phyloP scores from a whole-genome alignment of 2,113 vertebrate genomes.

The Strix uralensis region DNA sequence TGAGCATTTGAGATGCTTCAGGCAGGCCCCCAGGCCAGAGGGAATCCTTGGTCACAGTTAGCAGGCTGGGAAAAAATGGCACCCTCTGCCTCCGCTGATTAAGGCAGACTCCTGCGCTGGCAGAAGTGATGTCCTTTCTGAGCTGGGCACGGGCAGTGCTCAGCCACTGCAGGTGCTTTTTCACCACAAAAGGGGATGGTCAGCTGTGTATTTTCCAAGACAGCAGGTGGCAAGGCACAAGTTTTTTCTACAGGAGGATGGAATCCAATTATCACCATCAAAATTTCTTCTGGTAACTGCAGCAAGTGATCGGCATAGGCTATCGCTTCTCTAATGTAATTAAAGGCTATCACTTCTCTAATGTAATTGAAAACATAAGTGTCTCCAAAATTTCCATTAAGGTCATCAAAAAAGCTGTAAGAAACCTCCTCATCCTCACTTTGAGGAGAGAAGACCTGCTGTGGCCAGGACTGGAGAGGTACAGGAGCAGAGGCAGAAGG shows the following conservation, averaged over 20 bases:
- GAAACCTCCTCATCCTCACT: background rate
- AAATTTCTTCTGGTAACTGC: constrained; percentile 48
- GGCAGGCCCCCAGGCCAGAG: background rate
- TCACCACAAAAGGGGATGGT: constrained; percentile 29
- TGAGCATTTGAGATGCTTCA: background rate
- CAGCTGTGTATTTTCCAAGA: constrained; percentile 21
- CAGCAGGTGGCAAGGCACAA: constrained; percentile 26
- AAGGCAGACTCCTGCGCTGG: background rate
- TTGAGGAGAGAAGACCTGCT: background rate
- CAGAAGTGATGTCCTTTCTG: background rate
- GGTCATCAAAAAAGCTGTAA: background rate
- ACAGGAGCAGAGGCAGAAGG: background rate
- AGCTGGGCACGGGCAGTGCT: background rate
- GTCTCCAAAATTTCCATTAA: background rate
- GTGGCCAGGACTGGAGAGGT: background rate
- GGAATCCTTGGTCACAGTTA: constrained; percentile 10
- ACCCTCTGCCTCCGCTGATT: background rate
- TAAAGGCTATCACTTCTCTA: background rate
- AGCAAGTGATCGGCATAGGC: background rate
- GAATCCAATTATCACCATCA: constrained; percentile 19
- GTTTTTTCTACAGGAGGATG: background rate
- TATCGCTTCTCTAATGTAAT: background rate
- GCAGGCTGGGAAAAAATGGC: constrained; percentile 6
- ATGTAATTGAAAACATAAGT: background rate
- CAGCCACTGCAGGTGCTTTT: background rate